A percentile compares a stretch with the other conserved stretches of the same genome.
Conservation (phyloP, 2,113 vertebrate genomes). For the Hemibagrus wyckioides region DNA sequence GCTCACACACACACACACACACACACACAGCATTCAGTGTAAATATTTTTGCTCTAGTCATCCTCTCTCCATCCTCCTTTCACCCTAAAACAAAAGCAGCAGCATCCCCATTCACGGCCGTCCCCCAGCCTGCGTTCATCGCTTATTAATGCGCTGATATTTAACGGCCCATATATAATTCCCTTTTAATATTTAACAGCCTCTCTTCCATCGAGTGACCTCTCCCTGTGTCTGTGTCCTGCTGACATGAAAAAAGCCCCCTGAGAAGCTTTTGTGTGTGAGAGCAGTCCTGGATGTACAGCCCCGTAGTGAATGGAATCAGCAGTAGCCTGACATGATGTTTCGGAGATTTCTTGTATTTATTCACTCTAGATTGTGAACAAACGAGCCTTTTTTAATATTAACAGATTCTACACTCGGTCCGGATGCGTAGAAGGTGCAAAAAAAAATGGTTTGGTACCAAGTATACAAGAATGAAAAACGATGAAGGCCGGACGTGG, state of each 20-base stretch:
- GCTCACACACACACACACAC: background rate
- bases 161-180: constrained; percentile 46
- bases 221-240: constrained; percentile 18
- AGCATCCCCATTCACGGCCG: constrained; percentile 32
- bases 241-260: constrained; percentile 7
- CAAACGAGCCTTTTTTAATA: background rate
- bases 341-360: background rate
- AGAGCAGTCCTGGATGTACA: background rate
- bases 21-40: background rate
- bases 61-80: constrained; percentile 17
- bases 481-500: background rate
- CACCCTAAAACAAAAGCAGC: constrained; percentile 10
- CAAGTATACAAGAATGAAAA: background rate
- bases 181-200: constrained; percentile 48
- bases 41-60: background rate
- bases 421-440: background rate
- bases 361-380: background rate
- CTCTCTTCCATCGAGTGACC: constrained; percentile 39
- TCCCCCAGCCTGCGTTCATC: constrained; percentile 43
- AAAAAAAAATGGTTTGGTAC: background rate
- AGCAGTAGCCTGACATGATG: background rate
- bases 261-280: background rate
- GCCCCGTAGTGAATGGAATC: background rate
- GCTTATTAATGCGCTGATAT: constrained; percentile 48
- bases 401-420: background rate